Percentiles rank a stretch among this genome's conserved stretches.
These are phyloP conservation scores for Phrynocephalus forsythii DNA, from an alignment of 2,797 vertebrate species.

Conservation along the genomic window DNA sequence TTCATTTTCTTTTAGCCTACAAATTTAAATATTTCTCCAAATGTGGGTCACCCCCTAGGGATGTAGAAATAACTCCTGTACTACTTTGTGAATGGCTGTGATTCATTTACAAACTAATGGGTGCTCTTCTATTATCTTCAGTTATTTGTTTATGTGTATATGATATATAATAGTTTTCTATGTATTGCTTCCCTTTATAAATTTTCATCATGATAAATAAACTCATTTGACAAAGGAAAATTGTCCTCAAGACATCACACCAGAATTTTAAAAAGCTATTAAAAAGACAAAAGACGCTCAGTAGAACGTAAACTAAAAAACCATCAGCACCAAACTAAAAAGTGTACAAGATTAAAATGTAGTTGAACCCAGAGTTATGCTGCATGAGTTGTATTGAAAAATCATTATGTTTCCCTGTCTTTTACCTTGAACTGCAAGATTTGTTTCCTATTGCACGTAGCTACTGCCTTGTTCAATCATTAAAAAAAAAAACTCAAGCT, in stretches of 20 bases:
- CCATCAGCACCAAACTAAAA: neutral
- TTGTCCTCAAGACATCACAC: neutral
- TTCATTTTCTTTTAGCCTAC: too few species aligned
- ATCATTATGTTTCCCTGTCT: slow-evolving; percentile 17
- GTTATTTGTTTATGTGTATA: neutral
- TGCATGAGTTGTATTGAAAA: neutral
- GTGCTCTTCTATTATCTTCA: neutral
- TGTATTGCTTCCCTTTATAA: neutral
- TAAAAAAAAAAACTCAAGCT: neutral
- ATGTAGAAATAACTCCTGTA: neutral
- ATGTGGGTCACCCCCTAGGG: too few species aligned
- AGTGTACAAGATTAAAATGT: neutral
- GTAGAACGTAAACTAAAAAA: neutral
- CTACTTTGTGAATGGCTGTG: neutral
- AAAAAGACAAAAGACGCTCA: neutral
- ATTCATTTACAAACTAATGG: neutral
- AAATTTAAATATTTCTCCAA: too few species aligned
- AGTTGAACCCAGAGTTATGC: neutral
- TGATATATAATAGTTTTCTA: neutral
- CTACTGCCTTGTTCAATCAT: slow-evolving; percentile 19
- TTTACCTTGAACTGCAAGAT: neutral
- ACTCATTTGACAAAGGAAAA: neutral
- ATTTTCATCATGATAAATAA: neutral
- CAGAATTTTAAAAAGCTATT: neutral
- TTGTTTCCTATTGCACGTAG: slow-evolving; percentile 9